Evolutionary conservation across 1,140 invertebrate species (phyloP), one percentile per base, ranked within the genome.

Genomic region (Tenebrio molitor): DNA sequence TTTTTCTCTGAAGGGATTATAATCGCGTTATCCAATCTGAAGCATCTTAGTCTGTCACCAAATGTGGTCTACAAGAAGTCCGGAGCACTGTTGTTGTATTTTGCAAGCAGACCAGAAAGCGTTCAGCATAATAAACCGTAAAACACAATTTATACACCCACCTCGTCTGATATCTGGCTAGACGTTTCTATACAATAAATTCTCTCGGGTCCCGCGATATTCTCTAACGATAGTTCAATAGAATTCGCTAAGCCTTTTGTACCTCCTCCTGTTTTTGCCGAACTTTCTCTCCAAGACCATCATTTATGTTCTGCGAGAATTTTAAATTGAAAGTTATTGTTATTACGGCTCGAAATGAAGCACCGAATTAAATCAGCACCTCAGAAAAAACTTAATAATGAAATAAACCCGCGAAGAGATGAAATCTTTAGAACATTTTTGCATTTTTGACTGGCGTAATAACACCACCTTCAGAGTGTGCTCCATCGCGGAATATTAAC

Each of bases 241-340:
- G 44, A 50, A 50, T 50, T 50, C 44, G 21, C 44, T 50, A 50
- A 50, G 44, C 19, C 44, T 19, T 50, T 50, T 50, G 44, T 50
- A 50, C 19, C 17, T 50, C 44, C 19, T 17, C 25, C 25, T 10
- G 17, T 50, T 17, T 21, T 50, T n/a, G 10, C 44, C 44, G 44
- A 19, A 21, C 17, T 50, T 50, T 17, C n/a, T 17, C 19, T 50
- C 16, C 19, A 21, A 50, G 21, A 50, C 16, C 17, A 17, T 50
- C 21, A 50, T 50, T 50, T 17, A 50, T 50, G 16, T 50, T 42
- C 41, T 16, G 17, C 41, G 17, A 42, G 44, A 50, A 15, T 50
- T 50, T 17, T 50, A 50, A 50, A 50, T 50, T 50, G 44, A 50
- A 50, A 50, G 44, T 50, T 50, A 50, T 50, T 50, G 44, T 50